Percentiles rank a stretch among this genome's conserved stretches.
These are phyloP conservation scores for Taenioides sp. DNA, from an alignment of 2,797 vertebrate genomes.

Conservation along the genomic window DNA sequence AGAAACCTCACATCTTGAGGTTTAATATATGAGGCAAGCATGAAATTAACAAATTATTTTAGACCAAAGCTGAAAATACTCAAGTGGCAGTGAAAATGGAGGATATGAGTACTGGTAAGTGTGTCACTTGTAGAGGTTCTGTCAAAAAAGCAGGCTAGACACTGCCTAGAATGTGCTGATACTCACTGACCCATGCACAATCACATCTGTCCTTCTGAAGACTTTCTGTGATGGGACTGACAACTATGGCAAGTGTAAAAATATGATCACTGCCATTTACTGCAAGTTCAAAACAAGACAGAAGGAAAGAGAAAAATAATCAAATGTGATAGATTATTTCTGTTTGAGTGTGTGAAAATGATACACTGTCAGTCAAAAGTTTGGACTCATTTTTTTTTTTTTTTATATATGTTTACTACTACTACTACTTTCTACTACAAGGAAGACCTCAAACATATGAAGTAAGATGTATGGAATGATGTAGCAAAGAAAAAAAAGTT, in stretches of 20 bases:
- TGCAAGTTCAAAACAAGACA: background rate
- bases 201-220: constrained; percentile 26
- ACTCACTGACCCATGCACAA: constrained; percentile 19
- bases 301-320: background rate
- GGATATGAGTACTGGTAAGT: background rate
- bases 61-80: constrained; percentile 2
- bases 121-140: background rate
- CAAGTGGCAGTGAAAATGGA: background rate
- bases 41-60: constrained; percentile 26
- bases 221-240: constrained; percentile 26
- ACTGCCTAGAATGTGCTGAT: constrained; percentile 5
- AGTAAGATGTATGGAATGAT: too few relatives aligned
- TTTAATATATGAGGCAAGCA: constrained; percentile 13
- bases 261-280: background rate
- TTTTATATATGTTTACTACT: too few relatives aligned
- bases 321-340: background rate
- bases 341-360: too few relatives aligned
- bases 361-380: too few relatives aligned
- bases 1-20: constrained; percentile 12
- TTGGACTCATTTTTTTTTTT: too few relatives aligned
- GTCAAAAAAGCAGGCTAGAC: constrained; percentile 3
- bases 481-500: too few relatives aligned
- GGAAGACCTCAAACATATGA: too few relatives aligned
- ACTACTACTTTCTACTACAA: too few relatives aligned
- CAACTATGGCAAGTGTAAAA: constrained; percentile 17